phyloP scores from a whole-genome alignment of 2,113 vertebrate genomes.

The Macaca fascicularis region T2T-MFA8v1.1 NC_088376.1:37954001-37954500 shows the following conservation, averaged over 20 bases:
- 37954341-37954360: neutral
- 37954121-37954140: neutral
- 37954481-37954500: neutral
- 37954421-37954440: neutral
- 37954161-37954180: conserved; percentile 33
- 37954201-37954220: conserved; percentile 79
- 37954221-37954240: conserved; percentile 76
- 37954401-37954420: neutral
- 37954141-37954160: conserved; percentile 48
- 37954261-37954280: conserved; percentile 60
- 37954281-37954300: neutral
- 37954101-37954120: neutral
- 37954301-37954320: neutral
- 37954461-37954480: neutral
- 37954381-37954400: neutral
- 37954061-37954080: neutral
- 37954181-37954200: conserved; percentile 70
- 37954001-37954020: fast-evolving
- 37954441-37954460: neutral
- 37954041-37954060: fast-evolving
- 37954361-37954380: neutral
- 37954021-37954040: neutral
- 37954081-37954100: neutral
- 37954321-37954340: neutral
- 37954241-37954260: conserved; percentile 73